These are phyloP conservation scores for Ageneiosus marmoratus DNA, from an alignment of 2,113 vertebrate genomes.

Conservation along the genomic window DNA sequence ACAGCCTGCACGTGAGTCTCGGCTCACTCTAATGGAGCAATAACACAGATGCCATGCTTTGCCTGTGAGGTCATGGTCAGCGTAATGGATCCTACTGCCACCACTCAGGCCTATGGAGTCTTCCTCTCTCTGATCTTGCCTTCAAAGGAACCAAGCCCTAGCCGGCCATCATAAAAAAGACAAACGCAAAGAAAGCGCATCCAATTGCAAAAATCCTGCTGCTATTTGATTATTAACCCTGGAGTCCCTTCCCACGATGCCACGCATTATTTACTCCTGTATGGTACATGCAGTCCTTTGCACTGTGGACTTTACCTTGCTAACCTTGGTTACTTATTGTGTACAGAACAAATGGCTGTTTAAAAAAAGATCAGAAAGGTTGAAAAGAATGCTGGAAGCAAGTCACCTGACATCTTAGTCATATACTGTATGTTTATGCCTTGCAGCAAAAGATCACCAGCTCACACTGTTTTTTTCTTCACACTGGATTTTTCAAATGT, in stretches of 20 bases:
- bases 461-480: not conserved
- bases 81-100: constrained; percentile 36
- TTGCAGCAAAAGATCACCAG: not conserved
- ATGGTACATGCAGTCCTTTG: constrained; percentile 59
- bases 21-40: constrained; percentile 35
- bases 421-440: not conserved
- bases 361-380: constrained; percentile 28
- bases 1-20: constrained; percentile 39
- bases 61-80: constrained; percentile 45
- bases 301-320: constrained; percentile 56
- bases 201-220: constrained; percentile 40
- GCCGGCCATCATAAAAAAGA: constrained; percentile 17
- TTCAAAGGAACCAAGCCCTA: constrained; percentile 46
- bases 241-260: constrained; percentile 22
- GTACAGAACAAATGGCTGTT: constrained; percentile 12
- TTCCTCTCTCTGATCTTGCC: constrained; percentile 47
- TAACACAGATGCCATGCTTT: constrained; percentile 46
- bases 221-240: constrained; percentile 42
- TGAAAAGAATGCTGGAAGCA: constrained; percentile 11
- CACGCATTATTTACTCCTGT: constrained; percentile 44
- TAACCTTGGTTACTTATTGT: constrained; percentile 49
- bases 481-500: too few relatives aligned
- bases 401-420: not conserved
- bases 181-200: constrained; percentile 14
- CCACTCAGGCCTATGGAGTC: constrained; percentile 30